phyloP scores from a whole-genome alignment of 2,888 invertebrate genomes.

The Melikaiella ostensackeni region DNA sequence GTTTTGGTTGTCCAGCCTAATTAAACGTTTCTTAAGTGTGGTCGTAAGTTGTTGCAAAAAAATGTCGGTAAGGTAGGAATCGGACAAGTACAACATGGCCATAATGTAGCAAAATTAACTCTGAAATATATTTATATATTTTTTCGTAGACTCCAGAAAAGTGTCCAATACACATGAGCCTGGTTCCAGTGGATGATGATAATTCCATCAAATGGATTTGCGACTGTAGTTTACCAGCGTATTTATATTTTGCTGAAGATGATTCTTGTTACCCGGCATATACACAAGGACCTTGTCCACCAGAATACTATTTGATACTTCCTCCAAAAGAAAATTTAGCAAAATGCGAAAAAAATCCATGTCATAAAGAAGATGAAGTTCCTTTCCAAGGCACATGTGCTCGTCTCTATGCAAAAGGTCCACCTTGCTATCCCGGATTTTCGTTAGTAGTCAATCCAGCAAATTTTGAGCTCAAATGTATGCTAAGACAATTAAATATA shows the following conservation, averaged over 20 bases:
- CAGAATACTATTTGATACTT: constrained; percentile 80
- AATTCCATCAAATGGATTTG: constrained; percentile 77
- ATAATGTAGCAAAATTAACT: too few species aligned
- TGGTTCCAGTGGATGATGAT: not conserved
- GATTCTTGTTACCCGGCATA: constrained; percentile 83
- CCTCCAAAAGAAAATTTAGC: constrained; percentile 79
- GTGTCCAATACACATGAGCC: too few species aligned
- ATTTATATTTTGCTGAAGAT: constrained; percentile 81
- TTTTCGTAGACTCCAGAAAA: too few species aligned
- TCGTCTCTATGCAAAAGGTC: constrained; percentile 71
- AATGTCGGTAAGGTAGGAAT: too few species aligned
- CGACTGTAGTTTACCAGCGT: constrained; percentile 76
- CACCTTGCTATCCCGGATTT: constrained; percentile 78
- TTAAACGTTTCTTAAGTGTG: too few species aligned
- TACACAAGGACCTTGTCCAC: constrained; percentile 82
- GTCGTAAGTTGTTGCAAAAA: too few species aligned
- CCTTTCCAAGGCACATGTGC: constrained; percentile 79
- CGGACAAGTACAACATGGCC: too few species aligned
- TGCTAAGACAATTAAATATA: constrained; percentile 43
- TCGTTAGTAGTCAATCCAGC: constrained; percentile 82
- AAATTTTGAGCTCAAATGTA: constrained; percentile 81
- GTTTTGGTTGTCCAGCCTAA: too few species aligned
- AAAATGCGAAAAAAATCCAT: constrained; percentile 82
- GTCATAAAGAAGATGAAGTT: constrained; percentile 79
- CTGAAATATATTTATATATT: too few species aligned